Base-by-base conservation (phyloP, 2,797 vertebrate genomes). In the Gila robusta region DNA sequence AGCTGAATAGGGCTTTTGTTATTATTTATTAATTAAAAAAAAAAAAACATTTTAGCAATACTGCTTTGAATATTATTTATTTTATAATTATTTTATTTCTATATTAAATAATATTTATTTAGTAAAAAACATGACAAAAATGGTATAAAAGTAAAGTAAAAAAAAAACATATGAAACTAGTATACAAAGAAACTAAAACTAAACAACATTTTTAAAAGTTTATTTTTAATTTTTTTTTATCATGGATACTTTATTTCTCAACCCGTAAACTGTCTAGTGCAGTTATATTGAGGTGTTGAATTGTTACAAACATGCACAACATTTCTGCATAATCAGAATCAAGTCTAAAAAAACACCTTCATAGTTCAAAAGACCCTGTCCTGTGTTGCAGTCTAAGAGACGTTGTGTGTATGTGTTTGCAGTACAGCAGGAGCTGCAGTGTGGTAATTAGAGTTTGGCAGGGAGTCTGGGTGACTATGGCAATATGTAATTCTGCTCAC, bases 401-500 rank as follows among this genome's bases (percentile, higher is more conserved):
- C 47, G 28, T 85, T 41, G 44, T 77, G 54, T 79, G 41, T 87
- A 5, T 47, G 79, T 89, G 66, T 86, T 88, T 88, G 85, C 84
- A 54, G 28, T 69, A 78, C 81, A 87, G 72, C 72, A 79, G 81
- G 81, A 71, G 52, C 74, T 82, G 44, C 44, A 82, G 91, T 79
- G 67, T 82, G 52, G 91, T 89, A 92, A 94, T 94, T 92, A 93
- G 86, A 67, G 87, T 85, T 87, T 88, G 88, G 89, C 77, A 73
- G 89, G 91, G 90, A 90, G 87, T 91, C 92, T 85, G 82, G 90
- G 92, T 90, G 88, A 90, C 91, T 71, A 91, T 91, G 92, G 94
- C 93, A 95, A 95, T 95, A 93, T 94, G 93, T 92, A 93, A 90
- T 88, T 84, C 78, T 89, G 91, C 92, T 87, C 94, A 92, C 92